phyloP scores from a whole-genome alignment of 2,797 vertebrate genomes.

The Hippocampus kuda region DNA sequence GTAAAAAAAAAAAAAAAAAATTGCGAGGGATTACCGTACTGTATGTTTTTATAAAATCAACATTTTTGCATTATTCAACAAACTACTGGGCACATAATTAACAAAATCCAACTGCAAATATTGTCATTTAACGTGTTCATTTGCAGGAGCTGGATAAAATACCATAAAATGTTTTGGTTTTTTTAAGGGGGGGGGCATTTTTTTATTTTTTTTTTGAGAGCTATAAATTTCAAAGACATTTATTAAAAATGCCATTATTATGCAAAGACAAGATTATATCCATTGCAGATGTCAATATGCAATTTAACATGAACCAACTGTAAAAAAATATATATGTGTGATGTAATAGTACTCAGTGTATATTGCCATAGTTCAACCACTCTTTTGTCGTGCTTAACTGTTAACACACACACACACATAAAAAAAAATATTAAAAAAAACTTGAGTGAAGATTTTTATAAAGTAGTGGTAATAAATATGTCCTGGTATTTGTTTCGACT shows the following conservation, averaged over 20 bases:
- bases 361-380: too few relatives aligned
- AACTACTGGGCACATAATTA: not conserved
- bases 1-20: too few relatives aligned
- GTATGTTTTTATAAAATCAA: too few relatives aligned
- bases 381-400: too few relatives aligned
- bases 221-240: too few relatives aligned
- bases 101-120: not conserved
- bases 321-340: too few relatives aligned
- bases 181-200: too few relatives aligned
- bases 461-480: slow-evolving; percentile 41
- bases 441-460: not conserved
- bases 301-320: not conserved
- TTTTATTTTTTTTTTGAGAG: too few relatives aligned
- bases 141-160: not conserved
- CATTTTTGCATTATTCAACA: not conserved
- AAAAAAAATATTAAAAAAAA: too few relatives aligned
- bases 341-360: too few relatives aligned
- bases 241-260: not conserved
- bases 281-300: not conserved
- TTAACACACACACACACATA: too few relatives aligned
- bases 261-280: not conserved
- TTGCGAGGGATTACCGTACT: too few relatives aligned
- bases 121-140: not conserved
- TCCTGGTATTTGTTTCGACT: not conserved
- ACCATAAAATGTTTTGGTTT: not conserved